These are phyloP conservation scores for Aphaenogaster rudis DNA, from an alignment of 1,140 invertebrate species.

Conservation along the genomic window DNA sequence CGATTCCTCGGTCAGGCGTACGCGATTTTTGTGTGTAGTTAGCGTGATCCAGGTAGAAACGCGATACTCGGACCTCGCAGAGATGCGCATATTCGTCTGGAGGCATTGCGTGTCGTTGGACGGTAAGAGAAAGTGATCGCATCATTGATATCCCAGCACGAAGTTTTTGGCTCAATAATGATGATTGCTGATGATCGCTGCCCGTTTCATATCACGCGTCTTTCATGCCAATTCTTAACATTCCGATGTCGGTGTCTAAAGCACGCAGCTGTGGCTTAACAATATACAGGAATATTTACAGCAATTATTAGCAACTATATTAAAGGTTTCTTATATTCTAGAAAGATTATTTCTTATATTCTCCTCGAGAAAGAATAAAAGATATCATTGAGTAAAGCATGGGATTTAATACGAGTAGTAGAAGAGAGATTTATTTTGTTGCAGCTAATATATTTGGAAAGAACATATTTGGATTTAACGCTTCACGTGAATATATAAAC, in stretches of 20 bases:
- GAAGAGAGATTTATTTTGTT: not conserved
- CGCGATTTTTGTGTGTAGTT: constrained; percentile 30
- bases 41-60: constrained; percentile 47
- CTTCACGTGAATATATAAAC: not conserved
- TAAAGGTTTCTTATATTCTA: not conserved
- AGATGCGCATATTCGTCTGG: constrained; percentile 79
- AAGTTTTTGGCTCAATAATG: constrained; percentile 58
- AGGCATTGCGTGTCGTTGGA: constrained; percentile 80
- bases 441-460: not conserved
- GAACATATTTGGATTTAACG: not conserved
- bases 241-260: not conserved
- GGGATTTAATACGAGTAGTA: not conserved
- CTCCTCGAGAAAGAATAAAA: not conserved
- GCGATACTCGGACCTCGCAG: constrained; percentile 31
- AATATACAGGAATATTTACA: not conserved
- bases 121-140: constrained; percentile 73
- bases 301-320: not conserved
- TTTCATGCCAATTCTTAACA: not conserved
- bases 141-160: constrained; percentile 14
- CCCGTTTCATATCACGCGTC: not conserved
- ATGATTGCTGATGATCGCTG: not conserved
- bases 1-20: constrained; percentile 5
- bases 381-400: not conserved
- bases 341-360: not conserved
- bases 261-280: not conserved